phyloP scores from a whole-genome alignment of 2,888 invertebrate genomes.

The Plagodis dolabraria region DNA sequence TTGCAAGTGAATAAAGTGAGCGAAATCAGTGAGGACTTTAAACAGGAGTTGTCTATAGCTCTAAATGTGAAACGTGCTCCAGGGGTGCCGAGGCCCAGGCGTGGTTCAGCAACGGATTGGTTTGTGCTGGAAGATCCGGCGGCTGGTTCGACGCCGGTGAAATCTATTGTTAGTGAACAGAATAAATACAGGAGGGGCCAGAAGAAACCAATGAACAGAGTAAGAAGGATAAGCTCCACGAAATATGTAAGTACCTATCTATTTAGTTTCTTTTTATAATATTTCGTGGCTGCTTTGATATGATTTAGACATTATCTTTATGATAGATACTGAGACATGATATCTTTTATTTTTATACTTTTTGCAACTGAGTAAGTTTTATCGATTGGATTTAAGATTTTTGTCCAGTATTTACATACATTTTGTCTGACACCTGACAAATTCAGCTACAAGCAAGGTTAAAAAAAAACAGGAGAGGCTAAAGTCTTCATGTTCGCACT shows the following conservation, averaged over 20 bases:
- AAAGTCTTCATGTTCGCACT: too few relatives aligned
- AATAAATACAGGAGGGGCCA: conserved; percentile 70
- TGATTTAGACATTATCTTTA: too few relatives aligned
- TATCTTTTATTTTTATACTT: too few relatives aligned
- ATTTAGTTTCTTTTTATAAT: background rate
- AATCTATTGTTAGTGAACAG: conserved; percentile 39
- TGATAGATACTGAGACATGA: too few relatives aligned
- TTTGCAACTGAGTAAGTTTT: too few relatives aligned
- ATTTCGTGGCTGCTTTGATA: background rate
- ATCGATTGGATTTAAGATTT: too few relatives aligned
- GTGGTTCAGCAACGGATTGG: conserved; percentile 80
- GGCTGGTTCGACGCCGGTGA: conserved; percentile 29
- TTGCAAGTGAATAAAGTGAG: conserved; percentile 68
- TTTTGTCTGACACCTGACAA: too few relatives aligned
- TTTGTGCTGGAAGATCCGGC: conserved; percentile 71
- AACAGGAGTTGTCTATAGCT: conserved; percentile 62
- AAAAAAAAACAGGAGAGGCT: too few relatives aligned
- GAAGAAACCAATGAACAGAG: conserved; percentile 69
- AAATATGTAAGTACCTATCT: conserved; percentile 80
- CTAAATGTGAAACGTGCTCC: conserved; percentile 55
- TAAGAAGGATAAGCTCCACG: conserved; percentile 77
- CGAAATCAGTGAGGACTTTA: conserved; percentile 73
- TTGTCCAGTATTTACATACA: too few relatives aligned
- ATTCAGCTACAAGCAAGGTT: too few relatives aligned
- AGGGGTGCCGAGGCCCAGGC: conserved; percentile 46